These are phyloP conservation scores for Struthio camelus DNA, from an alignment of 2,113 vertebrate genomes.

Conservation along the genomic window DNA sequence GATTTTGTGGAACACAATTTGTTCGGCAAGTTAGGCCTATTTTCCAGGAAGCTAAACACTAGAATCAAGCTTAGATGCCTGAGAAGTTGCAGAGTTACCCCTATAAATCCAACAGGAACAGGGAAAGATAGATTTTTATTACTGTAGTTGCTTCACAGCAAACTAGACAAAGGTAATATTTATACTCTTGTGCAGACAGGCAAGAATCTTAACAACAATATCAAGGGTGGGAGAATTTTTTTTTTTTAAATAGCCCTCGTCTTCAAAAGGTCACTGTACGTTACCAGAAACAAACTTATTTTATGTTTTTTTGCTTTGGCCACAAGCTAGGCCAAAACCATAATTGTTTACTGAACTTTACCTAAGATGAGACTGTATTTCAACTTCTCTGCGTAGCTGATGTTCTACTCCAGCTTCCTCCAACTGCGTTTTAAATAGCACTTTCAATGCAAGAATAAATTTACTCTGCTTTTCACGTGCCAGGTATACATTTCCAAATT, in stretches of 20 bases:
- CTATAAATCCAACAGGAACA: neutral
- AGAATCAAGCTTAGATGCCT: neutral
- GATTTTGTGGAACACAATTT: neutral
- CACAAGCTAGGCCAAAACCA: neutral
- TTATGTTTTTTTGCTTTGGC: neutral
- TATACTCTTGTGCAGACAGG: neutral
- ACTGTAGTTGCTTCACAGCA: neutral
- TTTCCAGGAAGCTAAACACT: neutral
- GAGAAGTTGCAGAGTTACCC: neutral
- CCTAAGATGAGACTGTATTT: conserved; percentile 98
- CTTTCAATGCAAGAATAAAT: conserved; percentile 96
- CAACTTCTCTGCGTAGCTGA: conserved; percentile 92
- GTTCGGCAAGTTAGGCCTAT: neutral
- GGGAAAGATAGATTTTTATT: neutral
- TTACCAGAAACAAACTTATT: neutral
- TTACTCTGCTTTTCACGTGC: conserved; percentile 91
- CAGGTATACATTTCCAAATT: conserved; percentile 98
- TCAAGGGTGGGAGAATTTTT: no score
- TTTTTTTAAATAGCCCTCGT: neutral
- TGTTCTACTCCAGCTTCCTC: conserved; percentile 96
- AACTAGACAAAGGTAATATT: neutral
- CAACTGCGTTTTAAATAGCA: conserved; percentile 93
- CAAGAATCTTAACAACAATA: neutral
- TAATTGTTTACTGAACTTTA: conserved; percentile 37
- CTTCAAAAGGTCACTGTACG: neutral